These are phyloP conservation scores for Steinernema khuongi DNA, from an alignment of 1,140 invertebrate genomes.

Conservation along the genomic window DNA sequence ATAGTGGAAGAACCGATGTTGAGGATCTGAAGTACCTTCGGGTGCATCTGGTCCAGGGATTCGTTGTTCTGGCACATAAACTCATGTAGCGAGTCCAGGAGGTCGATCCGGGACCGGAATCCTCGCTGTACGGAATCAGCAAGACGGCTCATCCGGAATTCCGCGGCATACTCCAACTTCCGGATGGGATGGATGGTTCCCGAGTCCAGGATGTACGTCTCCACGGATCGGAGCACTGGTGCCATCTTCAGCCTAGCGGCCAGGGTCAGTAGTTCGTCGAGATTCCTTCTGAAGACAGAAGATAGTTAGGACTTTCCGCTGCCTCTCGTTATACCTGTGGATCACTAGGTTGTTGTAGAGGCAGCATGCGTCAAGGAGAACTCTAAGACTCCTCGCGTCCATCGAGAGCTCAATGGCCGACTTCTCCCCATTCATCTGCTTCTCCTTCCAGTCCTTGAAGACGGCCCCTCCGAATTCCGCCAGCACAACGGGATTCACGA, in stretches of 20 bases:
- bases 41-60: conserved; percentile 28
- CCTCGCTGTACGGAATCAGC: conserved; percentile 17
- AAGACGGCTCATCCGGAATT: conserved; percentile 28
- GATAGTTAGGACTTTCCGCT: background rate
- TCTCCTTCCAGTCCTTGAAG: background rate
- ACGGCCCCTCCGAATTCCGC: background rate
- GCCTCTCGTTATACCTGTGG: conserved; percentile 30
- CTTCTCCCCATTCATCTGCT: background rate
- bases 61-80: conserved; percentile 27
- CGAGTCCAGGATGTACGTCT: conserved; percentile 37
- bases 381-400: conserved; percentile 22
- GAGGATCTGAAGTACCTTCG: conserved; percentile 25
- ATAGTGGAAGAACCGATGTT: conserved; percentile 76
- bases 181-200: conserved; percentile 45
- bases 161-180: conserved; percentile 41
- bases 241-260: conserved; percentile 38
- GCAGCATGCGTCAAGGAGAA: conserved; percentile 36
- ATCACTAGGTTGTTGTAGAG: conserved; percentile 36
- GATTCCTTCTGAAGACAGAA: conserved; percentile 35
- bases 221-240: conserved; percentile 37
- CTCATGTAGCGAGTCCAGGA: conserved; percentile 22
- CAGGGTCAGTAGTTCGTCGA: conserved; percentile 35
- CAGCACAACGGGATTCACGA: background rate
- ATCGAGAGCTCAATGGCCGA: conserved; percentile 18
- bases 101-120: conserved; percentile 19